These are phyloP conservation scores for Psix sp. DNA, from an alignment of 1,140 invertebrate genomes.

Conservation along the genomic window DNA sequence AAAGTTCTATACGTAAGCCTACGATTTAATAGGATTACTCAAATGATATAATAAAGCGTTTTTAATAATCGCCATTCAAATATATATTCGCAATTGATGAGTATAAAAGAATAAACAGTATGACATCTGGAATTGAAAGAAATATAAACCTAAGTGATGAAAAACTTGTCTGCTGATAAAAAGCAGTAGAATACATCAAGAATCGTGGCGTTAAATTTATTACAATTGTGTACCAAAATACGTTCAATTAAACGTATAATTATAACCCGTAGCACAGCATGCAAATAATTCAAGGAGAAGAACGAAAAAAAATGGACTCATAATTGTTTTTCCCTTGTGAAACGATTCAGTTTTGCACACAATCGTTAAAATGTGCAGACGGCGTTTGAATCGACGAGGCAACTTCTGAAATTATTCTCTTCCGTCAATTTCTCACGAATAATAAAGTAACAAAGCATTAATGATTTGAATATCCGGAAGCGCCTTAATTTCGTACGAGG, in stretches of 20 bases:
- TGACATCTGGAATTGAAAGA: no score
- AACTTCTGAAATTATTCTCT: slow-evolving; percentile 59
- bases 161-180: no score
- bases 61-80: no score
- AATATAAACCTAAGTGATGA: no score
- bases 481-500: slow-evolving; percentile 54
- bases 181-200: not conserved
- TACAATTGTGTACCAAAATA: slow-evolving; percentile 28
- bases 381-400: slow-evolving; percentile 46
- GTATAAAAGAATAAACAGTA: no score
- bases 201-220: not conserved
- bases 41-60: no score
- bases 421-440: slow-evolving; percentile 60
- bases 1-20: slow-evolving; percentile 29
- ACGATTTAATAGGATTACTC: no score
- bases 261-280: slow-evolving; percentile 38
- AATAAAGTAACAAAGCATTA: slow-evolving; percentile 60
- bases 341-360: slow-evolving; percentile 58
- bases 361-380: slow-evolving; percentile 52
- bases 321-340: slow-evolving; percentile 57
- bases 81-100: no score
- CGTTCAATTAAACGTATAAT: slow-evolving; percentile 49
- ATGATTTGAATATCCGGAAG: slow-evolving; percentile 61
- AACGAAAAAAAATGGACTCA: slow-evolving; percentile 27
- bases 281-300: slow-evolving; percentile 50